phyloP scores from a whole-genome alignment of 2,113 vertebrate species.

The Pontoporia blainvillei region DNA sequence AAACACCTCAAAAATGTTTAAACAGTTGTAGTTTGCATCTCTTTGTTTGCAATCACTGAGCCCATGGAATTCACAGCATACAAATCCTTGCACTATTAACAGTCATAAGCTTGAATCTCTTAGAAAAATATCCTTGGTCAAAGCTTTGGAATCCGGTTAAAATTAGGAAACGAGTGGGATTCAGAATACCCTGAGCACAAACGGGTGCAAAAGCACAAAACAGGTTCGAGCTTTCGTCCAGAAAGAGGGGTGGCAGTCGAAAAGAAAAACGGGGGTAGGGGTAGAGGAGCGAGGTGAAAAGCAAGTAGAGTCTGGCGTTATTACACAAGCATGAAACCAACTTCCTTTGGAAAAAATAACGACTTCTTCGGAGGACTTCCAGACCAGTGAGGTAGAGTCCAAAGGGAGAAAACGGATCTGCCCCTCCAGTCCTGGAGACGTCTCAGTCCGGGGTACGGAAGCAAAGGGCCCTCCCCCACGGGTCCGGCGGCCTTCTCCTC shows the following conservation, averaged over 20 bases:
- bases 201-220: slow-evolving; percentile 78
- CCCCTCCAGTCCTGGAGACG: slow-evolving; percentile 65
- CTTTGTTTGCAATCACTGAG: slow-evolving; percentile 78
- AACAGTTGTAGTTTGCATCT: slow-evolving; percentile 73
- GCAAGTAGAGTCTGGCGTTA: slow-evolving; percentile 72
- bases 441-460: slow-evolving; percentile 28
- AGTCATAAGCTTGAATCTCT: slow-evolving; percentile 76
- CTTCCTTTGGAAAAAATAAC: slow-evolving; percentile 79
- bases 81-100: slow-evolving; percentile 75
- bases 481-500: background rate
- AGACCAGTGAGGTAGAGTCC: slow-evolving; percentile 85
- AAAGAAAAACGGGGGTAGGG: background rate
- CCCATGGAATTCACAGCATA: slow-evolving; percentile 67
- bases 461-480: background rate
- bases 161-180: slow-evolving; percentile 77
- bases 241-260: slow-evolving; percentile 49
- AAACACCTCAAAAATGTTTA: slow-evolving; percentile 79
- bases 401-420: slow-evolving; percentile 60
- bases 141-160: slow-evolving; percentile 75
- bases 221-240: slow-evolving; percentile 35
- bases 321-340: slow-evolving; percentile 77
- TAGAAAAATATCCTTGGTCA: slow-evolving; percentile 77
- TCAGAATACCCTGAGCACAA: slow-evolving; percentile 85
- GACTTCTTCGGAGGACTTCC: slow-evolving; percentile 81
- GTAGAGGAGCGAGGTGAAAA: background rate